phyloP scores from a whole-genome alignment of 2,888 invertebrate species.

The Gortyna flavago region DNA sequence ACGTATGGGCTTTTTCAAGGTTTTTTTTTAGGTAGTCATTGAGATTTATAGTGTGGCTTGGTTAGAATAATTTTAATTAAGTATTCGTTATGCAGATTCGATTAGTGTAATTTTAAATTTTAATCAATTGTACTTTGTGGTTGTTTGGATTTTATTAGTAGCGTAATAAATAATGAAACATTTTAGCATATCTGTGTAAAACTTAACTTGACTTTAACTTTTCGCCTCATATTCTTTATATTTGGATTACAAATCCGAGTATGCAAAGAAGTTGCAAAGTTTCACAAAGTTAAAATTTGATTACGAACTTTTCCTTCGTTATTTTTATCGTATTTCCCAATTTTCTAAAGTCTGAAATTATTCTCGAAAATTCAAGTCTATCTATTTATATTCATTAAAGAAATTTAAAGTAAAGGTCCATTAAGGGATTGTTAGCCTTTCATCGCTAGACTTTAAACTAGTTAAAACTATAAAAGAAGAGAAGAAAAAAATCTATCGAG shows the following conservation, averaged over 20 bases:
- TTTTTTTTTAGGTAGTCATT: conserved; percentile 9
- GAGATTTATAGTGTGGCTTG: conserved; percentile 20
- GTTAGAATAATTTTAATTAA: neutral
- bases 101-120: neutral
- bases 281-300: conserved; percentile 57
- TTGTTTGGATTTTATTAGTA: neutral
- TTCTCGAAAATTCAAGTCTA: conserved; percentile 44
- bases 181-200: conserved; percentile 23
- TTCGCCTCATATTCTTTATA: conserved; percentile 45
- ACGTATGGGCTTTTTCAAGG: conserved; percentile 18
- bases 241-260: conserved; percentile 55
- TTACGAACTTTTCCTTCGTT: conserved; percentile 52
- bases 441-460: conserved; percentile 52
- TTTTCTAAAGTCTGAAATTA: conserved; percentile 46
- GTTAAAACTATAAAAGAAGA: conserved; percentile 21
- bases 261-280: conserved; percentile 51
- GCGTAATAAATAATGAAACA: conserved; percentile 4
- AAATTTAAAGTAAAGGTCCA: conserved; percentile 42
- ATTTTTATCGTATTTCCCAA: conserved; percentile 60
- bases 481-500: conserved; percentile 30
- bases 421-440: conserved; percentile 50
- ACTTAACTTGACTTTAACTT: conserved; percentile 34
- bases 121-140: neutral
- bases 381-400: conserved; percentile 55
- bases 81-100: neutral